Evolutionary conservation across 2,113 vertebrate species (phyloP).

Genomic region (Mus pahari): DNA sequence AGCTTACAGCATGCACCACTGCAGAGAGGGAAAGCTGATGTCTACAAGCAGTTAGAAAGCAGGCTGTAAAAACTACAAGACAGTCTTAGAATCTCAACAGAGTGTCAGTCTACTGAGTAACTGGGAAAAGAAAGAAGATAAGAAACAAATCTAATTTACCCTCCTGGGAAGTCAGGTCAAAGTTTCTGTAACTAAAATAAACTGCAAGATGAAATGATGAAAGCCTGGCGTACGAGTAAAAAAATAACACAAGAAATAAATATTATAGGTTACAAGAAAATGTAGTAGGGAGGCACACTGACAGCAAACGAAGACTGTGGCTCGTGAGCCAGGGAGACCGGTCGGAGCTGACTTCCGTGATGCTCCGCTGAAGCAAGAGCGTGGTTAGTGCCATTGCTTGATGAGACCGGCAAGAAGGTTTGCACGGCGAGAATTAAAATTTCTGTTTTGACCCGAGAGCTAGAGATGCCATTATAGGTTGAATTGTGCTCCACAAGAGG

Average conservation of each 20-base stretch:
- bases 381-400: neutral
- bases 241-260: neutral
- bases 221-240: neutral
- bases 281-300: neutral
- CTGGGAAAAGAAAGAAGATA: neutral
- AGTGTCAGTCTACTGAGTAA: too few relatives aligned
- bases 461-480: too few relatives aligned
- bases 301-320: accelerated
- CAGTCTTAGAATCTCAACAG: neutral
- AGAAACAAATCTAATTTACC: neutral
- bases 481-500: neutral
- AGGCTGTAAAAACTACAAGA: neutral
- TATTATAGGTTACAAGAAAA: neutral
- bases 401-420: too few relatives aligned
- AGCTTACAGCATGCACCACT: neutral
- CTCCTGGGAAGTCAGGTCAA: neutral
- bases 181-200: neutral
- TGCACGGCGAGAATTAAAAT: neutral
- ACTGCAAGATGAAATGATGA: neutral
- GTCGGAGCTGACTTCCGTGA: neutral
- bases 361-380: neutral
- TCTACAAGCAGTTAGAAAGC: neutral
- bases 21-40: neutral
- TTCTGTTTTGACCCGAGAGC: neutral
- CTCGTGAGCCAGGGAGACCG: neutral